Evolutionary conservation across 2,888 invertebrate genomes (phyloP).

Genomic region (Eupelmus urozonus): DNA sequence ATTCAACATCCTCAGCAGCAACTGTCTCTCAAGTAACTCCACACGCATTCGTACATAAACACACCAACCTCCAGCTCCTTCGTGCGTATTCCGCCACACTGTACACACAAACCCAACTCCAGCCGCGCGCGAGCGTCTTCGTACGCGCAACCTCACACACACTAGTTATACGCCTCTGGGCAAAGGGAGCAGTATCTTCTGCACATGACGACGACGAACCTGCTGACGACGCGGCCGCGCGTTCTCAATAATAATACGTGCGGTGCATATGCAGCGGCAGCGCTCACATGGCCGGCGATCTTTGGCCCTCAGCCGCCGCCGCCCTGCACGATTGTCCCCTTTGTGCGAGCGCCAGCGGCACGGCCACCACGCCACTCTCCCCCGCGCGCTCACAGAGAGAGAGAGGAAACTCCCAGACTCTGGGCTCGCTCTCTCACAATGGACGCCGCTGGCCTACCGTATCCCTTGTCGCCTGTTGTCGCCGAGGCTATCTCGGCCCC

Average conservation of each 20-base stretch:
- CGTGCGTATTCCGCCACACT: too few species aligned
- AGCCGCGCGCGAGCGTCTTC: too few species aligned
- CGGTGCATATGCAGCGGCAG: background rate
- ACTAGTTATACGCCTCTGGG: too few species aligned
- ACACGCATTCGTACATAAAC: too few species aligned
- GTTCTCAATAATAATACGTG: constrained; percentile 26
- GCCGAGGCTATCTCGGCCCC: background rate
- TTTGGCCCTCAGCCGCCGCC: constrained; percentile 8
- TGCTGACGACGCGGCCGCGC: background rate
- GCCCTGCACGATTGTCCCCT: constrained; percentile 41
- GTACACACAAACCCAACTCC: too few species aligned
- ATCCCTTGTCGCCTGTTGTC: background rate
- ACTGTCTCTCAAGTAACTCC: too few species aligned
- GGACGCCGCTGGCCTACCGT: background rate
- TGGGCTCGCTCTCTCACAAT: background rate
- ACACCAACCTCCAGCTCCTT: too few species aligned
- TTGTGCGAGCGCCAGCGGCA: constrained; percentile 45
- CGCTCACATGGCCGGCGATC: constrained; percentile 1
- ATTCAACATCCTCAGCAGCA: too few species aligned
- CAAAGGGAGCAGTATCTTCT: too few species aligned
- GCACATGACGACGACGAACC: background rate
- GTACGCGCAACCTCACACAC: too few species aligned
- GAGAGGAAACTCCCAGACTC: constrained; percentile 15
- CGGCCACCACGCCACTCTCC: too few species aligned
- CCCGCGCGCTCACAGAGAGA: constrained; percentile 1